Evolutionary conservation across 2,888 invertebrate genomes (phyloP), one percentile per base, ranked within the genome.

Genomic region (Diplolepis rosae): DNA sequence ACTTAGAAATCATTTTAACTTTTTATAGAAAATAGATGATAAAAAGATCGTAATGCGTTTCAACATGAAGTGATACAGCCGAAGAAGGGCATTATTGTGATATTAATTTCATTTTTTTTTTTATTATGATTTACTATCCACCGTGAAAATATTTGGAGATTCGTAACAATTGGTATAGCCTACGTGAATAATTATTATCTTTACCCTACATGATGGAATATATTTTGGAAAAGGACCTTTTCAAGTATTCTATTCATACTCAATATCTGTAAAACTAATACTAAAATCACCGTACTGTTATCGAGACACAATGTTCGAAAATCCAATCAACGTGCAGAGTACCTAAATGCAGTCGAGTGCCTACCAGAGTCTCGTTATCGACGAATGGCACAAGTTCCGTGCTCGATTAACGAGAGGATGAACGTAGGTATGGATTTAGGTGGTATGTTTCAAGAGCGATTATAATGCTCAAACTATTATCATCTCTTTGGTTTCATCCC

Each of bases 401-500:
- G 72, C 69, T 73, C 67, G 67, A 76, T 73, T 76, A 73, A 70
- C 73, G 70, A 76, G 67, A 76, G 65, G 76, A 76, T 69, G 69
- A 76, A 72, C 69, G 70, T 30, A 24, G 56, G 28, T 68, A 50
- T 69, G 66, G 65, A 54, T 75, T 70, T 66, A 65, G 68, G 35
- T 45, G 39, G 56, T 22, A 50, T 61, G 30, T 54, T 39, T 67
- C 68, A 71, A 68, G 30, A 66, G 65, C 35, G 48, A 73, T 72
- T 67, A 70, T 71, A 35, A 70, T 73, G 52, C 75, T 45, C 18
- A 45, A 45, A 45, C 45, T 18, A 9, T 2, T 3, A 18, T 9
- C 18, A 45, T 45, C 18, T 7, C 0, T 18, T 22, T 22, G 48
- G 48, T 7, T 18, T 52, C 28, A 28, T 52, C n/a, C 4, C 27